Percentiles rank a stretch among this genome's conserved stretches.
phyloP scores from a whole-genome alignment of 2,113 vertebrate species.

The Cromileptes altivelis region DNA sequence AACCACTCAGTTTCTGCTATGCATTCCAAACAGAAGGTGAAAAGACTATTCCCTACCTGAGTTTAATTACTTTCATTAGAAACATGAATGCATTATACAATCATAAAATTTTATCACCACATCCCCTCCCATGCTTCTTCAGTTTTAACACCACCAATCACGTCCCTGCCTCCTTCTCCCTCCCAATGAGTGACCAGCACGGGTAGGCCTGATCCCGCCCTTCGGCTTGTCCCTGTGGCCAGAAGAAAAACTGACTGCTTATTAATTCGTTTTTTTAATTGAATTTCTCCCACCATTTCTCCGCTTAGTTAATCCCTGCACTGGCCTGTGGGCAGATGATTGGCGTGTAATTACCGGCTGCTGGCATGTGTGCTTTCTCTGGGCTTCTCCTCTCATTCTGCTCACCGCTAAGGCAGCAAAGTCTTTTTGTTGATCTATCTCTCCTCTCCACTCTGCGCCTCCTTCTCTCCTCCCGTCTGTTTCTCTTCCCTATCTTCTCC shows the following conservation, averaged over 20 bases:
- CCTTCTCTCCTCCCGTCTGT: slow-evolving; percentile 30
- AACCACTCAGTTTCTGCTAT: not conserved
- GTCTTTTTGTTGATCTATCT: slow-evolving; percentile 61
- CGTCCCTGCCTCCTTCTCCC: not conserved
- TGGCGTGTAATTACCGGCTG: slow-evolving; percentile 84
- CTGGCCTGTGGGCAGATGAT: slow-evolving; percentile 79
- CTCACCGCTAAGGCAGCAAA: slow-evolving; percentile 34
- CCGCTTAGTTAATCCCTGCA: slow-evolving; percentile 79
- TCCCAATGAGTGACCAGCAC: slow-evolving; percentile 32
- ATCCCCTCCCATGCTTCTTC: slow-evolving; percentile 1
- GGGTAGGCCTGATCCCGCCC: slow-evolving; percentile 23
- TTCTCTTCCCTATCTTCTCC: slow-evolving; percentile 28
- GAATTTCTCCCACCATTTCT: slow-evolving; percentile 81
- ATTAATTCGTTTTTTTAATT: slow-evolving; percentile 83
- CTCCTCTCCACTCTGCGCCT: slow-evolving; percentile 22
- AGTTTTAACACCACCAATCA: slow-evolving; percentile 3
- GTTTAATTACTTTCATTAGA: too few relatives aligned
- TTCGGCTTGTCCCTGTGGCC: slow-evolving; percentile 23
- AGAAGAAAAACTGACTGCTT: slow-evolving; percentile 53
- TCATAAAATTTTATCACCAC: not conserved
- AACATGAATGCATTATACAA: not conserved
- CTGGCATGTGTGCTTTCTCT: slow-evolving; percentile 66
- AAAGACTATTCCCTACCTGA: slow-evolving; percentile 2
- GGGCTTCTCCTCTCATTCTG: slow-evolving; percentile 47
- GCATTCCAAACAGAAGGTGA: not conserved